Base-by-base conservation (phyloP, 2,888 invertebrate genomes). In the Ichneumoninae sp. region DNA sequence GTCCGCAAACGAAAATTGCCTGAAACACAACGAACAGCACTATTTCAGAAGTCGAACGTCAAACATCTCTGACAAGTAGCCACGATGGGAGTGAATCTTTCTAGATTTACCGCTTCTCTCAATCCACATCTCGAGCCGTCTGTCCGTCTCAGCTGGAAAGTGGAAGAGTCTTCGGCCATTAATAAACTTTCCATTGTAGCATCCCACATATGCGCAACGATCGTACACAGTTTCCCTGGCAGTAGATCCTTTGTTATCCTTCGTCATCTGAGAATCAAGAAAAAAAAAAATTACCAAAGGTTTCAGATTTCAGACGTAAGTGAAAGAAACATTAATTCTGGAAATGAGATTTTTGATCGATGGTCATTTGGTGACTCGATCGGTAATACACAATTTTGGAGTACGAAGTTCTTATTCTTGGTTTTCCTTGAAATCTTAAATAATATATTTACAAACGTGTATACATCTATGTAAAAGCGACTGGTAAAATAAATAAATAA, bases 1-100 rank as follows among this genome's bases (percentile, higher is more conserved):
- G 84, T 84, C 66, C 84, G 70, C 44, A 84, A 65, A 7, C 84
- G 81, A 19, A 84, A 84, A 40, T 84, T 84, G 44, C 84, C 84
- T 84, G 50, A 8, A 68, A 77, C 3, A 7, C 13, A 70, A 36
- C 1, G 44, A 13, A 16, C 44, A 16, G 13, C 44, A 47, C 4
- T 36, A 22, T 13, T 16, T 36, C 19, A 47, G 16, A 16, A 16
- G 16, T 16, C 4, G 4, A 47, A 13, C 1, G 4, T 47, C 16
- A 4, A 47, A 13, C 1, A 0, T 47, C 16, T 3, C 44, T 4
- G 5, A 16, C 4, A 4, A 33, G 19, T 3, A 47, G 44, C 7
- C n/a, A 7, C 8, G 19, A 54, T 19, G 19, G 40, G 8, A 40
- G 16, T 1, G 10, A 16, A 16, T 13, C 0, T 33, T 1, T 62